Evolutionary conservation across 2,888 invertebrate species (phyloP), one percentile per base, ranked within the genome.

Genomic region (Capitulum mitella): DNA sequence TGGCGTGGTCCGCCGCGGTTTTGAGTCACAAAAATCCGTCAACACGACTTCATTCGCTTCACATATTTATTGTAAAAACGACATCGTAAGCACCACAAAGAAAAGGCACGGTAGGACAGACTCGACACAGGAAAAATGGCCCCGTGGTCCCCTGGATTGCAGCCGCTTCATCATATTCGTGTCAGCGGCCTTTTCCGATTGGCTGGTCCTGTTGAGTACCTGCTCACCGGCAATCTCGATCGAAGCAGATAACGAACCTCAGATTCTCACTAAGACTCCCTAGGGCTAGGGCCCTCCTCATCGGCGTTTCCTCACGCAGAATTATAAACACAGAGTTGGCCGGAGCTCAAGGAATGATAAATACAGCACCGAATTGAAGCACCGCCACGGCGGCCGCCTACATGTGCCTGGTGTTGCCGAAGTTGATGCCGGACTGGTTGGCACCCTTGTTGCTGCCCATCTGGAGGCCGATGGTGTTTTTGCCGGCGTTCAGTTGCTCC

Each of bases 371-470:
- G 51, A 10, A 29, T n/a, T n/a, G 40, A n/a, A 29, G 58, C n/a
- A 1, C 22, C 70, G 40, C 37, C 70, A 40, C 70, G 70, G n/a
- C 54, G 10, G 51, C 3, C 64, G 32, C 64, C 70, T 92, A 97
- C 95, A 97, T 97, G 88, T 98, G 97, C 87, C 97, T 90, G 84
- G 97, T 97, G 88, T 96, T 97, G 83, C 98, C 98, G 84, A 98
- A 95, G 87, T 94, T 98, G 80, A 97, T 94, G 80, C 98, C 98
- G 82, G 95, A 93, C 87, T 97, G 97, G 85, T 89, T 97, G 83
- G 98, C 98, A 46, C 98, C 98, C 87, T 98, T 98, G 89, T 98
- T 98, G 84, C 95, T 94, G 80, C 98, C 98, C 87, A 96, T 96
- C 86, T 98, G 98, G 79, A 97, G 90, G 78, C 94, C 93, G 86